Percentiles rank a stretch among this genome's conserved stretches.
These are phyloP conservation scores for Papio anubis DNA, from an alignment of 2,113 vertebrate species.

Conservation along the genomic window DNA sequence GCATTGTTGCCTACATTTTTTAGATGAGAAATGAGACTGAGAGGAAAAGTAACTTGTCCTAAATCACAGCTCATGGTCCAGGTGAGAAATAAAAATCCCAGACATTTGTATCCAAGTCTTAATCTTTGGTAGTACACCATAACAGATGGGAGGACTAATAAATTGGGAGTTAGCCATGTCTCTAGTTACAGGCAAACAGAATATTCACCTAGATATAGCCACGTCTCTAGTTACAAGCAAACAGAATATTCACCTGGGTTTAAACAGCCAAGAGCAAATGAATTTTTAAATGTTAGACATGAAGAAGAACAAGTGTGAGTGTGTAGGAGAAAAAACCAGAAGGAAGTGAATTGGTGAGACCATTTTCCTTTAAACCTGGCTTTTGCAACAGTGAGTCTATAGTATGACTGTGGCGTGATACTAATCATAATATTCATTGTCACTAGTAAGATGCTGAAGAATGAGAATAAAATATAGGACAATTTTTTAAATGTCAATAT, in stretches of 20 bases:
- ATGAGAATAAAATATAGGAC: background rate
- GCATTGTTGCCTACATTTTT: background rate
- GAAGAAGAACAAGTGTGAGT: background rate
- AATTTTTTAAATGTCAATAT: background rate
- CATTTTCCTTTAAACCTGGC: background rate
- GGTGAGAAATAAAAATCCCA: background rate
- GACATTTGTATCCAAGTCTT: background rate
- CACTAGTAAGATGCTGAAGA: conserved; percentile 5
- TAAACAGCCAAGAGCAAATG: background rate
- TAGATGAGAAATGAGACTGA: background rate
- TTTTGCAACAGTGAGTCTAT: background rate
- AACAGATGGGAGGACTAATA: background rate
- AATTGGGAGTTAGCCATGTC: background rate
- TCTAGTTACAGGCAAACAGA: background rate
- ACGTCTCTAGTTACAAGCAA: background rate
- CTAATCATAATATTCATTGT: background rate
- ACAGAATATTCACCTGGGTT: background rate
- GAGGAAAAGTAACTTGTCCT: background rate
- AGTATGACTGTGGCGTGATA: background rate
- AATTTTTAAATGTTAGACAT: background rate
- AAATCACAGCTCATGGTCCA: background rate
- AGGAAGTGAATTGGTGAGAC: background rate
- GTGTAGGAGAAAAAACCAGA: background rate
- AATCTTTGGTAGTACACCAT: too few relatives aligned
- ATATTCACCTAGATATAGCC: background rate